Evolutionary conservation across 2,888 invertebrate genomes (phyloP).

Genomic region (Ophion ellenae): DNA sequence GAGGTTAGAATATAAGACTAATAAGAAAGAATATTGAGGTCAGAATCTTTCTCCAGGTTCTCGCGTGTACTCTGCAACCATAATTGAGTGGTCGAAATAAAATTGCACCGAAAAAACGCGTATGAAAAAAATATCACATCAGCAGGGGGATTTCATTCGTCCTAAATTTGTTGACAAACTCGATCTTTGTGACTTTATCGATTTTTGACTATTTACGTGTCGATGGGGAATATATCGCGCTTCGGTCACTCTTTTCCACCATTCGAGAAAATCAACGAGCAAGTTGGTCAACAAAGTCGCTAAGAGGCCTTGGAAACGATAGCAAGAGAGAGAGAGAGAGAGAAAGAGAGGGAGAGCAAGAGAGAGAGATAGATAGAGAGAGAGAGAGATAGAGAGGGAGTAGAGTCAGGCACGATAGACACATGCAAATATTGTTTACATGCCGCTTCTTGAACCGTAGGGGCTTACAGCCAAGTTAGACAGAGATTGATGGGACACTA

Average conservation of each 20-base stretch:
- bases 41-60: too few relatives aligned
- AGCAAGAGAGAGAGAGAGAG: conserved; percentile 18
- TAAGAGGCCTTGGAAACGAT: conserved; percentile 1
- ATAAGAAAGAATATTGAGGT: too few relatives aligned
- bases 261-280: conserved; percentile 8
- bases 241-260: background rate
- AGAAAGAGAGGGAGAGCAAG: conserved; percentile 11
- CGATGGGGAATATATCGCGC: background rate
- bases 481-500: too few relatives aligned
- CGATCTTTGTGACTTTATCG: background rate
- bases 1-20: too few relatives aligned
- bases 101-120: too few relatives aligned
- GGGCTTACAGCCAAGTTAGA: too few relatives aligned
- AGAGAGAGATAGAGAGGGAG: conserved; percentile 22
- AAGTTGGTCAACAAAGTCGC: background rate
- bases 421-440: conserved; percentile 1
- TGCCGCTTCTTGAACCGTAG: conserved; percentile 73
- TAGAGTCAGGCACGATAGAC: too few relatives aligned
- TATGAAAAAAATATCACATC: too few relatives aligned
- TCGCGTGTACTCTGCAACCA: too few relatives aligned
- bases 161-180: too few relatives aligned
- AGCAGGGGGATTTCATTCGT: too few relatives aligned
- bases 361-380: conserved; percentile 25
- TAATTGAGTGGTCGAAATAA: too few relatives aligned
- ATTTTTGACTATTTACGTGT: background rate